Evolutionary conservation across 2,888 invertebrate genomes (phyloP).

Genomic region (Caenorhabditis doughertyi): DNA sequence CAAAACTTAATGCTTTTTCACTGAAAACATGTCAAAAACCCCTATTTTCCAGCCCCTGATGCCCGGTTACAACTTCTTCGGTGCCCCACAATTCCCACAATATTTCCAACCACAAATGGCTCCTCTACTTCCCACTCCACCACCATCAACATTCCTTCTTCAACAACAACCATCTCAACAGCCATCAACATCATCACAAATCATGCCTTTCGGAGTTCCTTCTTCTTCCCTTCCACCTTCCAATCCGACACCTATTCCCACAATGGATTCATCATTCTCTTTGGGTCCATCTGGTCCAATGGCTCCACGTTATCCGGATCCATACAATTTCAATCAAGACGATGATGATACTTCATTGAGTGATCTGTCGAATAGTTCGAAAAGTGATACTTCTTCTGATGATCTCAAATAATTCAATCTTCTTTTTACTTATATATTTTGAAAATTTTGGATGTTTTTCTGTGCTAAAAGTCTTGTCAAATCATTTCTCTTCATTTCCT

Average conservation of each 20-base stretch:
- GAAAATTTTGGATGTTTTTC: too few species aligned
- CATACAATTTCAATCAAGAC: not conserved
- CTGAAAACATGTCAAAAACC: not conserved
- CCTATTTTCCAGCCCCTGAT: constrained; percentile 7
- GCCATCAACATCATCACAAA: not conserved
- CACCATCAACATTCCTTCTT: constrained; percentile 1
- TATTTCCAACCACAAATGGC: not conserved
- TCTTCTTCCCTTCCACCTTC: not conserved
- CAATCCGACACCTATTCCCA: not conserved
- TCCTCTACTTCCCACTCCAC: not conserved
- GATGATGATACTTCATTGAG: constrained; percentile 21
- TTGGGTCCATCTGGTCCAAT: constrained; percentile 17
- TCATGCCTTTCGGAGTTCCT: not conserved
- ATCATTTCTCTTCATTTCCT: not conserved
- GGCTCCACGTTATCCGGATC: constrained; percentile 23
- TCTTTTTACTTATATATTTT: too few species aligned
- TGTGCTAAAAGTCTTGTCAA: not conserved
- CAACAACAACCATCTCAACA: not conserved
- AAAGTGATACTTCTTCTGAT: constrained; percentile 14
- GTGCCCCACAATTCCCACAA: not conserved
- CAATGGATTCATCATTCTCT: not conserved
- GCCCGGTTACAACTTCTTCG: constrained; percentile 1
- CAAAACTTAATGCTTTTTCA: too few species aligned
- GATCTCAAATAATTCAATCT: not conserved
- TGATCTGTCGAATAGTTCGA: constrained; percentile 28